Evolutionary conservation across 2,888 invertebrate genomes (phyloP), one percentile per base, ranked within the genome.

Genomic region (Matsumyia berberina): DNA sequence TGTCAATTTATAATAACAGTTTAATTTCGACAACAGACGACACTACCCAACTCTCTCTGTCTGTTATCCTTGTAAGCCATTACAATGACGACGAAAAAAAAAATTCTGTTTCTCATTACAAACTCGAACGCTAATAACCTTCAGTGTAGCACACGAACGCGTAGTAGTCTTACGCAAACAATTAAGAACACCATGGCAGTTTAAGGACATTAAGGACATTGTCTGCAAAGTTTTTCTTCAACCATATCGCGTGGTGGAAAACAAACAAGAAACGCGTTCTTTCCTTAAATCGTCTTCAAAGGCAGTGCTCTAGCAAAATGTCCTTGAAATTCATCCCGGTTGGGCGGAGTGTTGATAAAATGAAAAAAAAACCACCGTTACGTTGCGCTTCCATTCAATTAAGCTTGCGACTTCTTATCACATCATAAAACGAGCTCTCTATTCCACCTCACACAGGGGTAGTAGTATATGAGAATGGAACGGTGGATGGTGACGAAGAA

Each of bases 341-440:
- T 39, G 55, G 12, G 37, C 12, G 19, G 60, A n/a, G n/a, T n/a
- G n/a, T 31, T 62, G 70, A 49, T 72, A 78, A 57, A 70, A 49
- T n/a, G n/a, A n/a, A n/a, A n/a, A n/a, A n/a, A n/a, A n/a, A n/a
- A n/a, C 4, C 4, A 39, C 57, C 39, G 33, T 79, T 64, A 57
- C 57, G 29, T 72, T 64, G 57, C 39, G 24, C 72, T 79, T 72
- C 58, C 58, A 72, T 79, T 66, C 72, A 79, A 72, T 72, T 79
- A 72, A 49, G 72, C 66, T 79, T 66, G 72, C 35, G 19, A 72
- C 72, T 70, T 58, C 72, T 79, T 79, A 70, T 79, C 72, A 79
- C 58, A 62, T 58, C 39, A 79, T 79, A 64, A 66, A 66, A 42
- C 5, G 37, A 29, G 57, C n/a, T 19, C 46, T 70, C 64, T 55